Evolutionary conservation across 2,888 invertebrate genomes (phyloP), one percentile per base, ranked within the genome.

Genomic region (Scaptomyza caliginosa): DNA sequence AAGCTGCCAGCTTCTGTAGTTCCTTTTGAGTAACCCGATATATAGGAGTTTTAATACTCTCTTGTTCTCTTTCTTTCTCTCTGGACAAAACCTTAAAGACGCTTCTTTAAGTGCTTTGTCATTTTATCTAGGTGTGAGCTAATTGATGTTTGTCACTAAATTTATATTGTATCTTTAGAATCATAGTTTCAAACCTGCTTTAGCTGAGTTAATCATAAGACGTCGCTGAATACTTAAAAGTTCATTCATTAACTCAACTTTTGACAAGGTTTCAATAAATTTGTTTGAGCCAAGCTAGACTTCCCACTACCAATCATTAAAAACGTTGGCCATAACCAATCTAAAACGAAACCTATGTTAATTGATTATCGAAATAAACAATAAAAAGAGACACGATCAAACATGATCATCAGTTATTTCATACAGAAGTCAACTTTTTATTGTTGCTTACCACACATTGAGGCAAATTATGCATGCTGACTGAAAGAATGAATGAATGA

Each of bases 401-500:
- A 13, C 49, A 64, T 55, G 58, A 62, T 62, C 43, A 74, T 13
- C 49, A 16, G 24, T 38, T 59, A 34, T 32, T 28, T 34, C 16
- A 26, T 38, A 38, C 32, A 58, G 39, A 32, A 63, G 59, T 56
- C 63, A 38, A 46, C 34, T 34, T 30, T 40, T 42, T 56, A 74
- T 58, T 70, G 34, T 63, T 58, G 36, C 49, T 19, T n/a, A 19
- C 46, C 13, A 40, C 28, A 40, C 56, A 48, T 32, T 4, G 32
- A 32, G 2, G 82, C 65, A 82, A 77, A 82, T 87, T 77, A 79
- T 73, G 65, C 70, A 71, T 60, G 80, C 87, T 63, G 56, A 49
- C 64, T 57, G 68, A 65, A 60, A 59, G 64, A 46, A 46, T 28
- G 39, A 46, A 49, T 42, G 36, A 34, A 34, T 16, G 34, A 34